Percentiles rank a stretch among this genome's conserved stretches.
phyloP scores from a whole-genome alignment of 2,888 invertebrate species.

The Metalampra italica region DNA sequence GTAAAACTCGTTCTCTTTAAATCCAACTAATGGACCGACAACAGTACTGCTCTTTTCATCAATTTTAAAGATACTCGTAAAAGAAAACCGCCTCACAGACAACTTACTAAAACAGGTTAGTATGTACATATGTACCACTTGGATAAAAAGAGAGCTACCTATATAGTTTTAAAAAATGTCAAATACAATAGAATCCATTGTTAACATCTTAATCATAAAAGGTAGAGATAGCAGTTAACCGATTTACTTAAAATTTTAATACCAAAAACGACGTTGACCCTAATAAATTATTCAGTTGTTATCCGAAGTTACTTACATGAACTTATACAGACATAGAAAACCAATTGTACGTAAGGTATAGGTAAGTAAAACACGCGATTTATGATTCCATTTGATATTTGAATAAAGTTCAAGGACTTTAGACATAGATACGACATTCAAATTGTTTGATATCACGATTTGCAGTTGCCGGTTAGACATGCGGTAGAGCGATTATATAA shows the following conservation, averaged over 20 bases:
- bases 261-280: too few species aligned
- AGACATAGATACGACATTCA: neutral
- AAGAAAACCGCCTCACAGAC: too few species aligned
- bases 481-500: neutral
- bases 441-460: neutral
- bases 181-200: too few species aligned
- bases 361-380: neutral
- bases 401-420: neutral
- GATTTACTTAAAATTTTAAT: too few species aligned
- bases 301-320: neutral
- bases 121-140: too few species aligned
- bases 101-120: too few species aligned
- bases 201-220: too few species aligned
- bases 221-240: too few species aligned
- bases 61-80: too few species aligned
- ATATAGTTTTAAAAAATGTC: too few species aligned
- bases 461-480: neutral
- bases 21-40: constrained; percentile 34
- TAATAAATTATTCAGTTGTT: neutral
- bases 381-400: neutral
- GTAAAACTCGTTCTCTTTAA: constrained; percentile 32
- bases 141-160: too few species aligned
- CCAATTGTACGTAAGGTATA: neutral
- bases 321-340: neutral
- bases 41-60: neutral